These are phyloP conservation scores for Euplexia lucipara DNA, from an alignment of 2,888 invertebrate species.

Conservation along the genomic window DNA sequence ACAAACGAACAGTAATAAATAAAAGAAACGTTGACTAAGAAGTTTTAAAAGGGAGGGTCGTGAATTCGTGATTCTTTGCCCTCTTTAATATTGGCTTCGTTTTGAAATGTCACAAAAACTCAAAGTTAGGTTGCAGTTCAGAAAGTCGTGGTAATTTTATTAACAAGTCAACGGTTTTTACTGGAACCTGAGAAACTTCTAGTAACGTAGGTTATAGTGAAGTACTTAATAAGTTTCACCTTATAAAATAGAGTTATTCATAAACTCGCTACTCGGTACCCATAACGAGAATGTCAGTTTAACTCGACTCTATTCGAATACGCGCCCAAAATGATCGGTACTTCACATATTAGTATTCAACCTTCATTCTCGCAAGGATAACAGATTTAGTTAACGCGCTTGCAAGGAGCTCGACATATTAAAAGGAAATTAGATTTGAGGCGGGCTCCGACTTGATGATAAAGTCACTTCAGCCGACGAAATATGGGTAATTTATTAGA, in stretches of 20 bases:
- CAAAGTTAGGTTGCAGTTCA: not conserved
- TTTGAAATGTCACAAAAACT: constrained; percentile 55
- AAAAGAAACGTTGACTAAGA: constrained; percentile 38
- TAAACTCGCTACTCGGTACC: constrained; percentile 19
- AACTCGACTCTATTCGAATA: constrained; percentile 24
- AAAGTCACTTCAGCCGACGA: constrained; percentile 41
- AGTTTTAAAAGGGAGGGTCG: constrained; percentile 27
- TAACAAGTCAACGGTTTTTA: constrained; percentile 26
- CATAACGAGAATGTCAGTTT: constrained; percentile 39
- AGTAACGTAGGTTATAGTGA: constrained; percentile 35
- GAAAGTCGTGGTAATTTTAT: constrained; percentile 19
- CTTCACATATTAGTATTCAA: constrained; percentile 57
- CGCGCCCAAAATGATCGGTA: constrained; percentile 44
- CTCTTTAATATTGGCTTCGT: constrained; percentile 42
- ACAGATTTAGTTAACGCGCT: constrained; percentile 61
- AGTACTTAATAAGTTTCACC: constrained; percentile 7
- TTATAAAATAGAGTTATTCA: constrained; percentile 9
- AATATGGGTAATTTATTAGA: constrained; percentile 53
- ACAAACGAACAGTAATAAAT: constrained; percentile 43
- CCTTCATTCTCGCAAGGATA: constrained; percentile 53
- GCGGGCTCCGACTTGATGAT: constrained; percentile 44
- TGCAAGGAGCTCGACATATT: constrained; percentile 63
- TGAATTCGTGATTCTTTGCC: constrained; percentile 35
- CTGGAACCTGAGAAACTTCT: not conserved
- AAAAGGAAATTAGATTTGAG: constrained; percentile 70